Base-by-base conservation (phyloP, 2,797 vertebrate genomes). In the Xiphorhynchus erythropygius region DNA sequence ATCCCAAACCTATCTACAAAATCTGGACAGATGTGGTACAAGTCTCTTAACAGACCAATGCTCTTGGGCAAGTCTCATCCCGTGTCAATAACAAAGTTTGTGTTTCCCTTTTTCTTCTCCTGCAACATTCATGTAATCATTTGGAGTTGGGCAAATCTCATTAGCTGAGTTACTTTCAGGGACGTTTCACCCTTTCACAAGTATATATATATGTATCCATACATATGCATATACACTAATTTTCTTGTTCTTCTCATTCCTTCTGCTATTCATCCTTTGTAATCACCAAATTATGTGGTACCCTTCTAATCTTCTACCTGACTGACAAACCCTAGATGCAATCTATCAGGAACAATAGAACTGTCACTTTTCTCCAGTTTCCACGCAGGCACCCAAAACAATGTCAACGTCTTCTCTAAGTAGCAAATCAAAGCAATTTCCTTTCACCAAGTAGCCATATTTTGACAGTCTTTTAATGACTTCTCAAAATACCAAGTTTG, bases 161-260 rank as follows among this genome's bases (percentile, higher is more conserved):
- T 32, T 33, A 60, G 21, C 14, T 4, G 2, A 69, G 13, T 21
- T 77, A 25, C 30, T 37, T 64, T 74, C 55, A 64, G 35, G 7
- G 15, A 74, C 18, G 19, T 21, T 81, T 74, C 35, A 50, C 3
- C 9, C 15, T 60, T 73, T 60, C 18, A 64, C 7, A 60, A 50
- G 32, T 21, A 63, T 24, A 15, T 39, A 1, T 21, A 18, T 33
- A 35, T n/a, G 6, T 24, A 70, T 27, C 18, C 6, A 52, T 23
- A 3, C 0, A 32, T 37, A 30, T 2, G 10, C 6, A 49, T 24
- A 41, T 7, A 60, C 1, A 28, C 5, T 11, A 50, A 6, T 59
- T 59, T 63, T 46, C 25, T 52, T 35, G 9, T 49, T 75, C 57
- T 52, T 75, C 16, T 14, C 6, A 12, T 30, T 57, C 24, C 3